Base-by-base conservation (phyloP, 2,888 invertebrate genomes). In the Leuctra nigra region DNA sequence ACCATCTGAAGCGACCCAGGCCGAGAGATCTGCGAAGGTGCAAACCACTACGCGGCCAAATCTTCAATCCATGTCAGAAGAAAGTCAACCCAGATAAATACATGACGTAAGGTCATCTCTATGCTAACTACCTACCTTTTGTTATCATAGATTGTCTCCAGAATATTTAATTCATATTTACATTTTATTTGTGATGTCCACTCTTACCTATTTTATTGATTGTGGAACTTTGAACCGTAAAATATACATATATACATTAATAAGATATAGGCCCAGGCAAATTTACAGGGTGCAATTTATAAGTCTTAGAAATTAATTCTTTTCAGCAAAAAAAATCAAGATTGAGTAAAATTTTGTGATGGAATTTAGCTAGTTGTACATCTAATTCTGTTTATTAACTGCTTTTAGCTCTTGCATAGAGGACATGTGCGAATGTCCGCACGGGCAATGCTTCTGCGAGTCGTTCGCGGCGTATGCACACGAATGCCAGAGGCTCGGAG, bases 341-440 rank as follows among this genome's bases (percentile, higher is more conserved):
- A n/a, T n/a, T n/a, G n/a, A n/a, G n/a, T n/a, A n/a, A n/a, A n/a
- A n/a, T n/a, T n/a, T n/a, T n/a, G n/a, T n/a, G n/a, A n/a, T n/a
- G n/a, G n/a, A n/a, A n/a, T n/a, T n/a, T n/a, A n/a, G 11, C 11
- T 7, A 29, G 11, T 29, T 29, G 29, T 7, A 29, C 7, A 1
- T 38, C 41, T 4, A 11, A 14, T 22, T 50, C 14, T 38, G 38
- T 18, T 20, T 55, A 4, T n/a, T 33, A 23, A 24, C 25, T 53
- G 11, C 44, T 66, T 66, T 2, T 65, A 77, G 77, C 68, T 87
- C 93, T 9, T 95, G 95, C 70, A 80, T 86, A 64, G 77, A 86
- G 70, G 93, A 93, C 69, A 87, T 92, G 74, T 92, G 93, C 68
- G 90, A 91, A 67, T 95, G 94, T 70, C 83, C 87, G 1, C 80